These are phyloP conservation scores for Candidula unifasciata DNA, from an alignment of 2,888 invertebrate species.

Conservation along the genomic window DNA sequence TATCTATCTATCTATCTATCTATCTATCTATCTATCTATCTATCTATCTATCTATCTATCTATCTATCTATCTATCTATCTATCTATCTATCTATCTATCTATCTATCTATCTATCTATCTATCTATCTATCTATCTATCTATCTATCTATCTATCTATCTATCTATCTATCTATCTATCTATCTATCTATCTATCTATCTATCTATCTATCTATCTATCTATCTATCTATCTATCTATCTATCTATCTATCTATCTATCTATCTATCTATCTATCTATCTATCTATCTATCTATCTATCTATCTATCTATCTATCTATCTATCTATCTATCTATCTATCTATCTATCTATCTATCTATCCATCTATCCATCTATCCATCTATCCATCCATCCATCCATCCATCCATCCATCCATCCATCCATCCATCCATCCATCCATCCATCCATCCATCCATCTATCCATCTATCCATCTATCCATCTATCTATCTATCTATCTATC, in stretches of 20 bases:
- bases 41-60: neutral
- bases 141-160: slow-evolving; percentile 15
- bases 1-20: slow-evolving; percentile 21
- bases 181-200: neutral
- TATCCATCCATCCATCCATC: neutral
- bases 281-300: neutral
- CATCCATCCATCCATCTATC: neutral
- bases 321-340: slow-evolving; percentile 10
- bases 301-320: neutral
- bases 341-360: slow-evolving; percentile 8
- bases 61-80: neutral
- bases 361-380: neutral
- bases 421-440: neutral
- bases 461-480: slow-evolving; percentile 12
- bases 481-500: slow-evolving; percentile 18
- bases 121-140: slow-evolving; percentile 21
- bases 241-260: slow-evolving; percentile 21
- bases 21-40: neutral
- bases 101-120: neutral
- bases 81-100: slow-evolving; percentile 15
- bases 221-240: slow-evolving; percentile 13
- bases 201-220: neutral
- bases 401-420: neutral
- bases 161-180: neutral
- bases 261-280: neutral